Conservation (phyloP, 2,797 vertebrate species). For the Pangasius macronema region DNA sequence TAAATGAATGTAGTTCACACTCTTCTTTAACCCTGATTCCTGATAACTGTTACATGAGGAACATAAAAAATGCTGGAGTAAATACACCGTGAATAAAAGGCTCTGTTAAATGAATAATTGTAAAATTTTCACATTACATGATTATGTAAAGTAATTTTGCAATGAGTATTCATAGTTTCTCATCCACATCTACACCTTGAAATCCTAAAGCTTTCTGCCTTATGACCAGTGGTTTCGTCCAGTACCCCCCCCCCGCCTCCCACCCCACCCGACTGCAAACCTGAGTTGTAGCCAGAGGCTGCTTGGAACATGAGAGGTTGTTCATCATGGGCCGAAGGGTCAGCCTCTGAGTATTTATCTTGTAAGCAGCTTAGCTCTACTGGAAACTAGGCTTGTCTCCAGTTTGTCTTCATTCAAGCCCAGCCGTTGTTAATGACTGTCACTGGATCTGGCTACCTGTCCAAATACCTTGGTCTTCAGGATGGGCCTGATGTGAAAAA, state of each 20-base stretch:
- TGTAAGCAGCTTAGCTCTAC: constrained; percentile 67
- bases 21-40: neutral
- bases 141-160: neutral
- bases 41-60: neutral
- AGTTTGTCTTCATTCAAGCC: constrained; percentile 72
- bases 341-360: constrained; percentile 70
- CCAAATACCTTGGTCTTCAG: constrained; percentile 36
- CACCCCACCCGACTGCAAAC: constrained; percentile 1
- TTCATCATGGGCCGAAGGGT: constrained; percentile 68
- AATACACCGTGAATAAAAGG: neutral
- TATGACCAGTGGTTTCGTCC: constrained; percentile 34
- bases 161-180: constrained; percentile 71
- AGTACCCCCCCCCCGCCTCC: constrained; percentile 7
- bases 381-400: constrained; percentile 67
- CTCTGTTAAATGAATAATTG: neutral
- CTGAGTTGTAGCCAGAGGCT: constrained; percentile 43
- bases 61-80: neutral
- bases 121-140: neutral
- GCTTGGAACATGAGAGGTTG: constrained; percentile 54
- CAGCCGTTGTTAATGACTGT: constrained; percentile 72
- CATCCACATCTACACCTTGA: neutral
- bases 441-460: constrained; percentile 49
- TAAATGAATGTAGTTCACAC: neutral
- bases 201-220: neutral
- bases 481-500: constrained; percentile 46